Conservation (phyloP, 2,113 vertebrate genomes). For the Caretta caretta region DNA sequence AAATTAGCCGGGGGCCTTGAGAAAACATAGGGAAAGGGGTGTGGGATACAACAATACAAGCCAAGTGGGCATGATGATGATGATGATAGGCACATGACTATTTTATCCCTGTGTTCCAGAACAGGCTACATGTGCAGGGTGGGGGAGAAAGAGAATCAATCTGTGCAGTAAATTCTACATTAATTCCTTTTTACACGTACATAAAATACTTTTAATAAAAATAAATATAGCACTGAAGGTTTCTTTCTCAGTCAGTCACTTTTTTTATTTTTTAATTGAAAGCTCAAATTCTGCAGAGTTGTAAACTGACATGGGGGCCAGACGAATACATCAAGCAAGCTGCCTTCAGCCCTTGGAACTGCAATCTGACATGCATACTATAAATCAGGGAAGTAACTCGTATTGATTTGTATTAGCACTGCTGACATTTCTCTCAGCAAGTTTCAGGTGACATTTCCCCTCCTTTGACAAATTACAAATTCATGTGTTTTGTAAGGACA, state of each 20-base stretch:
- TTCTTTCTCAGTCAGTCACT: neutral
- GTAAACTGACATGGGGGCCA: neutral
- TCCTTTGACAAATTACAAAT: slow-evolving; percentile 20
- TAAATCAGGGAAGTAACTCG: slow-evolving; percentile 44
- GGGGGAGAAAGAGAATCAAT: neutral
- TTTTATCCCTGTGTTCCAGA: neutral
- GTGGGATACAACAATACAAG: neutral
- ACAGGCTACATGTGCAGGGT: neutral
- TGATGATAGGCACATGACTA: neutral
- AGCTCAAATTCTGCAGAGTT: slow-evolving; percentile 2
- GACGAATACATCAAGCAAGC: neutral
- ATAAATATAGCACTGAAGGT: neutral
- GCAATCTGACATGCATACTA: neutral
- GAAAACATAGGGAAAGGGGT: neutral
- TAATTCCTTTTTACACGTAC: neutral
- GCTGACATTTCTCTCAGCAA: slow-evolving; percentile 22
- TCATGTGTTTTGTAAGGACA: neutral
- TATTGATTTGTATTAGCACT: slow-evolving; percentile 54
- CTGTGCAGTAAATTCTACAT: neutral
- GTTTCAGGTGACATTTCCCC: slow-evolving; percentile 30
- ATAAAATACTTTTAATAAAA: neutral
- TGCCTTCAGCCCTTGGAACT: slow-evolving; percentile 6
- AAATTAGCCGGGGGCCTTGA: neutral
- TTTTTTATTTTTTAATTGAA: slow-evolving; percentile 18
- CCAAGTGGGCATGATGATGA: neutral